Percentiles rank a stretch among this genome's conserved stretches.
Conservation (phyloP, 2,797 vertebrate genomes). For the Danio tinwini region DNA sequence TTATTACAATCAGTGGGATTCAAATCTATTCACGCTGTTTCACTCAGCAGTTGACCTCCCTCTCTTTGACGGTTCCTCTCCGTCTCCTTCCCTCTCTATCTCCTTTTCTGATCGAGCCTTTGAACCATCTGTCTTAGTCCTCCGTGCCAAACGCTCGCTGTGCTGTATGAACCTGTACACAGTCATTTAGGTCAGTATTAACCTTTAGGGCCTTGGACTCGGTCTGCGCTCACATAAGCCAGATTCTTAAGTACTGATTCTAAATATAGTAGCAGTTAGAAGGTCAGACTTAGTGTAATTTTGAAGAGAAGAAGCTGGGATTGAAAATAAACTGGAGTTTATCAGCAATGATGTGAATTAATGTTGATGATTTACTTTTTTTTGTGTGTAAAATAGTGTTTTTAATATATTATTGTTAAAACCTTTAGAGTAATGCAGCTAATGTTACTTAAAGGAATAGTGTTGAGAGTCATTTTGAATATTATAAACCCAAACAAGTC, state of each 20-base stretch:
- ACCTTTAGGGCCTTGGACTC: constrained; percentile 50
- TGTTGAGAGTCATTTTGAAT: no score
- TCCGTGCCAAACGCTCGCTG: constrained; percentile 64
- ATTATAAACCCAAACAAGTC: no score
- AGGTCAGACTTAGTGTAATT: constrained; percentile 21
- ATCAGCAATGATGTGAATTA: not conserved
- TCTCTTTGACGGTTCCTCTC: constrained; percentile 32
- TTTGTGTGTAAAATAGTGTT: no score
- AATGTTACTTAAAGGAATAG: no score
- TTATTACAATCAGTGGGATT: constrained; percentile 53
- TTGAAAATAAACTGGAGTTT: not conserved
- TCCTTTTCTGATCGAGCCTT: constrained; percentile 61
- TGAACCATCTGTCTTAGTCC: constrained; percentile 75
- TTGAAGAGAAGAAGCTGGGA: constrained; percentile 9
- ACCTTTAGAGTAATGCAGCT: no score
- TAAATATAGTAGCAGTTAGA: constrained; percentile 24
- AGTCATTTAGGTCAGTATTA: constrained; percentile 58
- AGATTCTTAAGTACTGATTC: constrained; percentile 23
- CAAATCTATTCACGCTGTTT: constrained; percentile 48
- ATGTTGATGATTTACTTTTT: not conserved
- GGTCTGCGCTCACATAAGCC: constrained; percentile 30
- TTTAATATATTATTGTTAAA: no score
- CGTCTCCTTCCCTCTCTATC: constrained; percentile 21
- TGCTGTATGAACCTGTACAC: constrained; percentile 43
- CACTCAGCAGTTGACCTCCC: constrained; percentile 50